These are phyloP conservation scores for Toxostoma redivivum DNA, from an alignment of 2,113 vertebrate genomes.

Conservation along the genomic window DNA sequence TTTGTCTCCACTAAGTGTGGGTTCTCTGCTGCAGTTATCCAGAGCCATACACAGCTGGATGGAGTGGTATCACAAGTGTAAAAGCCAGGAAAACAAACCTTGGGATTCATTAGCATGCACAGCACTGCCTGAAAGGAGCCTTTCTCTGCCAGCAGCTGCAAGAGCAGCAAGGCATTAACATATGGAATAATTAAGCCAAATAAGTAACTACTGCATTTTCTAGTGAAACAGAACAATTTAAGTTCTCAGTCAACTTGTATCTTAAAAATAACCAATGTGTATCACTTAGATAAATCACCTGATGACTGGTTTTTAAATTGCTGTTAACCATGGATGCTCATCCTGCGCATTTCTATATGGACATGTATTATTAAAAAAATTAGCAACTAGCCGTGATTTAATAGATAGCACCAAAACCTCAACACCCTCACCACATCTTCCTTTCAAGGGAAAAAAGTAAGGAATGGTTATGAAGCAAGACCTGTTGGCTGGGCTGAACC, in stretches of 20 bases:
- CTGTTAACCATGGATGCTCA: neutral
- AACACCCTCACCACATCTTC: neutral
- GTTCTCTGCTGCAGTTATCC: conserved; percentile 28
- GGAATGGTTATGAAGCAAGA: neutral
- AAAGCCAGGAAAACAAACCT: conserved; percentile 2
- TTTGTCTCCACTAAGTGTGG: conserved; percentile 16
- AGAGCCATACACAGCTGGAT: conserved; percentile 13
- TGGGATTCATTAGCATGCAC: conserved; percentile 21
- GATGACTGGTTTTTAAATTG: neutral
- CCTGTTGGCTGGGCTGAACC: neutral
- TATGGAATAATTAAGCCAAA: neutral
- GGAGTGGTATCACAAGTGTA: neutral
- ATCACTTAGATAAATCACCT: neutral
- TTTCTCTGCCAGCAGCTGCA: conserved; percentile 26
- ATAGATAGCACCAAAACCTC: neutral
- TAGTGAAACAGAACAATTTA: neutral
- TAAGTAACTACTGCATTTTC: conserved; percentile 5
- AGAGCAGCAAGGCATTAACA: neutral
- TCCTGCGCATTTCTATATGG: neutral
- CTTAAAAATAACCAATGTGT: neutral
- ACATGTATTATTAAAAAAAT: neutral
- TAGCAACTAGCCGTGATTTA: neutral
- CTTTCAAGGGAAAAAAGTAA: neutral
- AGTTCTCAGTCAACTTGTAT: neutral
- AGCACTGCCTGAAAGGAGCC: neutral